These are phyloP conservation scores for Okapia johnstoni DNA, from an alignment of 2,113 vertebrate genomes.

Conservation along the genomic window DNA sequence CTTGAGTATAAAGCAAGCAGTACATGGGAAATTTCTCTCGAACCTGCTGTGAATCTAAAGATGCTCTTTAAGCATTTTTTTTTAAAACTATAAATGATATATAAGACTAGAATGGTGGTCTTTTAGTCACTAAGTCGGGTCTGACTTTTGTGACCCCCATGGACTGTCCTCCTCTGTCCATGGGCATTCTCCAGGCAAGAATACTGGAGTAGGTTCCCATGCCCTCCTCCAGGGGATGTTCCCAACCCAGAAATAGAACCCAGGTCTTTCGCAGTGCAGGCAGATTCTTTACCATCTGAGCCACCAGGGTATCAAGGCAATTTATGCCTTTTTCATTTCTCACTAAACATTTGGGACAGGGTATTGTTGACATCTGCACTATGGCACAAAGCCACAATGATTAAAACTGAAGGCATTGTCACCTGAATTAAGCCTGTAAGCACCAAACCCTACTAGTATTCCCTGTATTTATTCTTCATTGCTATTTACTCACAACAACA, in stretches of 20 bases:
- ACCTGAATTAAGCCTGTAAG: neutral
- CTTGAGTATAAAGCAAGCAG: neutral
- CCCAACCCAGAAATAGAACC: neutral
- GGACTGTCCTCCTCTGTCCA: neutral
- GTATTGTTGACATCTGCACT: neutral
- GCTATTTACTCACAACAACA: neutral
- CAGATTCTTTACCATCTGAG: neutral
- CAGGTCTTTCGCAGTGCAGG: neutral
- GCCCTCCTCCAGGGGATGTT: neutral
- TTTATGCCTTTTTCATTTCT: neutral
- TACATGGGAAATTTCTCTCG: neutral
- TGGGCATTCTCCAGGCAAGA: neutral
- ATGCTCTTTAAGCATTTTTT: neutral
- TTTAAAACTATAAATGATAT: neutral
- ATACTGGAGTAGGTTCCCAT: neutral
- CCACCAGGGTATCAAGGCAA: neutral
- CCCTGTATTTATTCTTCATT: neutral
- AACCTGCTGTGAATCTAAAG: neutral
- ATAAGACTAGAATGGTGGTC: neutral
- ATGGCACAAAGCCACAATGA: neutral
- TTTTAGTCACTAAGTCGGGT: neutral
- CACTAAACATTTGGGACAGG: neutral
- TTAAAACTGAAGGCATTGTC: neutral
- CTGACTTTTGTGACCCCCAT: neutral
- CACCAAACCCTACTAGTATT: neutral